Conservation (phyloP, 2,888 invertebrate species). For the Dryobotodes eremita region DNA sequence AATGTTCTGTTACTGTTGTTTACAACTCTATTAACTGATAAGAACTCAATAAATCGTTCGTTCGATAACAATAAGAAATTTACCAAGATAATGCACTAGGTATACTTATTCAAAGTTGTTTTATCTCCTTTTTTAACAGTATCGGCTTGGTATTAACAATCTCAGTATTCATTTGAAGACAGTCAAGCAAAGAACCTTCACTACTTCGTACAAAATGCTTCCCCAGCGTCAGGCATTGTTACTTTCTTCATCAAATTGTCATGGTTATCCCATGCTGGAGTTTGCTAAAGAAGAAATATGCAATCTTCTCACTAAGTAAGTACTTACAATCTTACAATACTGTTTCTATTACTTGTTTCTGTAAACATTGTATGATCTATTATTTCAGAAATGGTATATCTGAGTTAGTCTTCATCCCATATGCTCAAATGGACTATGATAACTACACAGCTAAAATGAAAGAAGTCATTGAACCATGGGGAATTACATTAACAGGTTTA, state of each 20-base stretch:
- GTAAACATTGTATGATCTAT: conserved; percentile 22
- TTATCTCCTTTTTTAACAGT: conserved; percentile 44
- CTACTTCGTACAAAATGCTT: conserved; percentile 42
- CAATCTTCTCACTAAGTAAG: conserved; percentile 91
- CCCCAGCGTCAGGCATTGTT: conserved; percentile 90
- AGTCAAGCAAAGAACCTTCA: conserved; percentile 27
- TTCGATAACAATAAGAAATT: conserved; percentile 51
- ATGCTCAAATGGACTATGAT: conserved; percentile 93
- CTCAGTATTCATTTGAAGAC: conserved; percentile 23
- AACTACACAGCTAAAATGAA: conserved; percentile 92
- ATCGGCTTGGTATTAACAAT: conserved; percentile 20
- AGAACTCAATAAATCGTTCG: conserved; percentile 42
- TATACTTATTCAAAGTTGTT: conserved; percentile 43
- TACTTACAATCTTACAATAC: conserved; percentile 36
- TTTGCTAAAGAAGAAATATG: conserved; percentile 92
- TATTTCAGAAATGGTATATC: conserved; percentile 91
- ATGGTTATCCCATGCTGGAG: conserved; percentile 92
- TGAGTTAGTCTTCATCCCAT: conserved; percentile 94
- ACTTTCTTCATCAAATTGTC: conserved; percentile 93
- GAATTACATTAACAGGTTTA: conserved; percentile 92
- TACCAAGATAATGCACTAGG: conserved; percentile 59
- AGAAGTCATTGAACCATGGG: conserved; percentile 92
- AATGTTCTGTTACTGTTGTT: conserved; percentile 9
- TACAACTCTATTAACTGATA: conserved; percentile 50
- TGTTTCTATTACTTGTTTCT: not conserved